phyloP scores from a whole-genome alignment of 2,797 vertebrate genomes.

The Diplodus sargus region DNA sequence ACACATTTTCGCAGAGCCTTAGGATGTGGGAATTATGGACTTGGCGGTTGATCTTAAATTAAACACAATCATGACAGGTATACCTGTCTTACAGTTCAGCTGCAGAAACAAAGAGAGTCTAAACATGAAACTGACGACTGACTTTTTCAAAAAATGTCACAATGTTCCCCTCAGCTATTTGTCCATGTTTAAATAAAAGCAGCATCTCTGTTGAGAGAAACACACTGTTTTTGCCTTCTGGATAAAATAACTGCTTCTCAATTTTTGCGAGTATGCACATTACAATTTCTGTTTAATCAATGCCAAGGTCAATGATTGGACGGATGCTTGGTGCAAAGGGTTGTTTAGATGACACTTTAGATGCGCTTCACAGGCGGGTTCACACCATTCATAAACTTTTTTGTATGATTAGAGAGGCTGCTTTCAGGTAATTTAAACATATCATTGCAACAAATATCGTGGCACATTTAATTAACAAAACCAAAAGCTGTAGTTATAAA shows the following conservation, averaged over 20 bases:
- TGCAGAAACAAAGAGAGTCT: background rate
- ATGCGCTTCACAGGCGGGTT: too few relatives aligned
- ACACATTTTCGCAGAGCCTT: background rate
- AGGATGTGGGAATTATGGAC: slow-evolving; percentile 12
- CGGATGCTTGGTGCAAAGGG: too few relatives aligned
- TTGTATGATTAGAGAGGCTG: too few relatives aligned
- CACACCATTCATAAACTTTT: too few relatives aligned
- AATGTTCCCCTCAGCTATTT: background rate
- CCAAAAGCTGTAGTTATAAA: too few relatives aligned
- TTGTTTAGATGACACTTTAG: too few relatives aligned
- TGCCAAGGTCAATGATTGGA: background rate
- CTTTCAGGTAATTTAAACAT: too few relatives aligned
- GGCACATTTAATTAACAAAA: too few relatives aligned
- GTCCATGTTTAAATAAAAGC: background rate
- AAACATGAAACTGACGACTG: background rate
- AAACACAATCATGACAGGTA: background rate
- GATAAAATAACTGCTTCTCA: background rate
- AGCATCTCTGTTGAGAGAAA: background rate
- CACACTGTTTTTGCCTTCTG: background rate
- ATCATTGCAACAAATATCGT: too few relatives aligned
- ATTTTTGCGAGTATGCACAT: background rate
- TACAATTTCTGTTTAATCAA: background rate
- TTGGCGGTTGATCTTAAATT: background rate
- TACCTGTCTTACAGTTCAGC: background rate
- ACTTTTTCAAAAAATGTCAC: background rate